These are phyloP conservation scores for Cheilosia grossa DNA, from an alignment of 2,888 invertebrate species.

Conservation along the genomic window DNA sequence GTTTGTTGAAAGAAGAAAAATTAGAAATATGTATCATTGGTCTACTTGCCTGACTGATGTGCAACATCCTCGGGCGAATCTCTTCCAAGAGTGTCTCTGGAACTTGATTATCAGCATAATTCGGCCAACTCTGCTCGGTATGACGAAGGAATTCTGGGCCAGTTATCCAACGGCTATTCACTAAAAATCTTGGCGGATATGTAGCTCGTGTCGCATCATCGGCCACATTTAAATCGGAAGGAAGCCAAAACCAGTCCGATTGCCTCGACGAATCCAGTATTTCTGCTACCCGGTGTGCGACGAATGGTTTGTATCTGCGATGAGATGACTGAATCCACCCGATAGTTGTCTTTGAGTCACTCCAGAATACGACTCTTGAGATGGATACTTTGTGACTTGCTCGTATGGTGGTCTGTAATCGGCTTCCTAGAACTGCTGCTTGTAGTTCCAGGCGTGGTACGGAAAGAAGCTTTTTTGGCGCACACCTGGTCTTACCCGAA, in stretches of 20 bases:
- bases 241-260: slow-evolving; percentile 6
- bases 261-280: neutral
- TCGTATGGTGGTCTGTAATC: neutral
- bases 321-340: neutral
- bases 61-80: neutral
- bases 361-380: too few species aligned
- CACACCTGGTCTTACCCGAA: slow-evolving; percentile 16
- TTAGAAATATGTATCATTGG: neutral
- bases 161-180: slow-evolving; percentile 13
- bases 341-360: neutral
- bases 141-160: slow-evolving; percentile 9
- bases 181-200: neutral
- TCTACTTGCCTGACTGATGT: slow-evolving; percentile 1
- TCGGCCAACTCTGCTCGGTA: slow-evolving; percentile 8
- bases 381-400: too few species aligned
- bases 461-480: neutral
- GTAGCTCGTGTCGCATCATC: neutral
- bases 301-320: neutral
- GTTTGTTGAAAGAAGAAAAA: too few species aligned
- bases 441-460: neutral
- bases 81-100: slow-evolving; percentile 13
- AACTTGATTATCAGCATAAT: neutral
- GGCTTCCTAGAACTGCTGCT: neutral
- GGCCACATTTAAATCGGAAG: slow-evolving; percentile 13
- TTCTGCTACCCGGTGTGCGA: neutral